phyloP scores from a whole-genome alignment of 2,888 invertebrate genomes.

The Dichetophora obliterata region DNA sequence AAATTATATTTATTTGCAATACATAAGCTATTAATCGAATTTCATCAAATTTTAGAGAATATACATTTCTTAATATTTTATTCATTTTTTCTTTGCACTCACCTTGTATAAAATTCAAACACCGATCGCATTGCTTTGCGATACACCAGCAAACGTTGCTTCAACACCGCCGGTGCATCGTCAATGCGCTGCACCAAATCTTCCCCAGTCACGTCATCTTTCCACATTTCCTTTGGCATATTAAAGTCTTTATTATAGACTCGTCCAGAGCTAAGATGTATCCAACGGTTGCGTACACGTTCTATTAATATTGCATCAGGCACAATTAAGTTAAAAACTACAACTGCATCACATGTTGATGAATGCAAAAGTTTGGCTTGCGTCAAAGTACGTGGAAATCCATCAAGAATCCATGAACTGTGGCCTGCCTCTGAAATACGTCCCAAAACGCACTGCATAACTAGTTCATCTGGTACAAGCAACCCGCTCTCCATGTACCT shows the following conservation, averaged over 20 bases:
- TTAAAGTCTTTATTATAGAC: conserved; percentile 92
- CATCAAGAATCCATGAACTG: conserved; percentile 77
- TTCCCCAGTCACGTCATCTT: conserved; percentile 91
- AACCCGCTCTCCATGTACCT: conserved; percentile 78
- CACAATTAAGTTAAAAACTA: conserved; percentile 86
- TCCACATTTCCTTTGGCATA: conserved; percentile 80
- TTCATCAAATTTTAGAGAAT: no score
- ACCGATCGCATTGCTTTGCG: conserved; percentile 81
- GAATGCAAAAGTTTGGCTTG: conserved; percentile 84
- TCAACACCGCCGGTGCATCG: conserved; percentile 87
- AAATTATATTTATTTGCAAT: no score
- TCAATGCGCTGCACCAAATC: conserved; percentile 85
- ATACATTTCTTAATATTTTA: no score
- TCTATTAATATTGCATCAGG: conserved; percentile 85
- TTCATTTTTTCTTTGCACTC: no score
- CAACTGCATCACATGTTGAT: conserved; percentile 72
- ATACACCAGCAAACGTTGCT: conserved; percentile 81
- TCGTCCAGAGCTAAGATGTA: conserved; percentile 87
- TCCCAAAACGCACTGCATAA: conserved; percentile 80
- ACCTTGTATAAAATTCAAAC: conserved; percentile 78
- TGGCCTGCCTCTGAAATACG: conserved; percentile 74
- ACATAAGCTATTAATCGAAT: no score
- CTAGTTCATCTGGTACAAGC: conserved; percentile 87
- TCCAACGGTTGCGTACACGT: conserved; percentile 85
- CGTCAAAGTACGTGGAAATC: conserved; percentile 79